Evolutionary conservation across 2,797 vertebrate genomes (phyloP), one percentile per base, ranked within the genome.

Genomic region (Myripristis jacobus): DNA sequence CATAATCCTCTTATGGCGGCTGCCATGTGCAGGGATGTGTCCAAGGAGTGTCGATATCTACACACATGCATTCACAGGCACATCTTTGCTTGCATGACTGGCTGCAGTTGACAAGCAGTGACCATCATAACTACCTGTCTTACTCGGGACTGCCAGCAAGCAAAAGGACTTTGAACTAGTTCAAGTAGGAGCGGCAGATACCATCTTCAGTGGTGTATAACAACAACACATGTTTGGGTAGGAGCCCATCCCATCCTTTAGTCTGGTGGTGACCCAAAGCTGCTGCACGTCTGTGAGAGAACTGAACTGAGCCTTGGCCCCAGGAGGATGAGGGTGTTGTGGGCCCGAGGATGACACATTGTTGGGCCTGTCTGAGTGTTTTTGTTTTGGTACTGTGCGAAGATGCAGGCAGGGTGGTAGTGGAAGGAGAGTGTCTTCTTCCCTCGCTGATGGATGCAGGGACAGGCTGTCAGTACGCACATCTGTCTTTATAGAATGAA

Each of bases 401-500:
- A 68, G 65, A 84, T 86, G 83, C 82, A 89, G 79, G 75, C 83
- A 64, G 75, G 60, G 66, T 70, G 77, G 79, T 46, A 63, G 75
- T 71, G 57, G 57, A 77, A 78, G 70, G 71, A 77, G 53, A 57
- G 52, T 19, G n/a, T 75, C 53, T 62, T 73, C 61, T 51, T 53
- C 63, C 52, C 54, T 12, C 34, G 56, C 21, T 83, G 85, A 90
- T 81, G 81, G 85, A 89, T 89, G 82, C 82, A 78, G 71, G 58
- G 62, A 77, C 47, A 66, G 80, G 47, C 73, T 81, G 71, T 88
- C 83, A 86, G 74, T 79, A 6, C 31, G 47, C 81, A 88, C 85
- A 86, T 89, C 79, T 86, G 87, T 88, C 84, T 91, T 83, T 54
- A 58, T n/a, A 55, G 79, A 85, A 80, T 51, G 68, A 75, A 71